Percentiles rank a stretch among this genome's conserved stretches.
Conservation (phyloP, 2,888 invertebrate species). For the Seira sanloemensis region DNA sequence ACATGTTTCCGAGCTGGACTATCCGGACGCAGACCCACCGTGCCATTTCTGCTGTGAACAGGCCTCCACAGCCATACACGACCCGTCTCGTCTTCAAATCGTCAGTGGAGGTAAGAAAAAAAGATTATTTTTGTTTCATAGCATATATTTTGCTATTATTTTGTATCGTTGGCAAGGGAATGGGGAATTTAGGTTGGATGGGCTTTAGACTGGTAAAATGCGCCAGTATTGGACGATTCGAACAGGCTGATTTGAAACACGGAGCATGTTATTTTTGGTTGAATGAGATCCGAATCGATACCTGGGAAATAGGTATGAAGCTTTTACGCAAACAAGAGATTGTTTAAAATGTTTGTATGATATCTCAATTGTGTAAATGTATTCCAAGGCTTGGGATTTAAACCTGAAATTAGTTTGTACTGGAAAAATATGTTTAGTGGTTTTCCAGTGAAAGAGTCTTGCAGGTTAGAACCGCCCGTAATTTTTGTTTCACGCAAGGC, state of each 20-base stretch:
- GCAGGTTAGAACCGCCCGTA: too few species aligned
- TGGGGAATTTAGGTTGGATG: neutral
- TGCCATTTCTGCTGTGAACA: conserved; percentile 76
- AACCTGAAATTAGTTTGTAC: too few species aligned
- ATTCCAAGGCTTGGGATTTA: too few species aligned
- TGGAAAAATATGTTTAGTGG: too few species aligned
- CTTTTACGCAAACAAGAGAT: too few species aligned
- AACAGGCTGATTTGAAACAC: neutral
- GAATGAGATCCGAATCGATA: neutral
- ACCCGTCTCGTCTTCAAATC: conserved; percentile 75
- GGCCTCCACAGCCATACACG: conserved; percentile 75
- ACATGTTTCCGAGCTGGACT: conserved; percentile 75
- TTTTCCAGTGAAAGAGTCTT: too few species aligned
- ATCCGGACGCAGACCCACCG: conserved; percentile 75
- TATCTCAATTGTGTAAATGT: too few species aligned
- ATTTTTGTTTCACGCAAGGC: too few species aligned
- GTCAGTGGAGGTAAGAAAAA: conserved; percentile 74
- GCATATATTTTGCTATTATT: neutral
- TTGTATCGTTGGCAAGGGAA: neutral
- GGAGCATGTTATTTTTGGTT: neutral
- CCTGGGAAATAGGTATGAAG: too few species aligned
- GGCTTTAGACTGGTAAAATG: too few species aligned
- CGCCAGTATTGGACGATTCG: neutral
- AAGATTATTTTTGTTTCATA: neutral
- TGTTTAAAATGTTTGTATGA: too few species aligned